These are phyloP conservation scores for Xiphophorus birchmanni DNA, from an alignment of 2,797 vertebrate genomes.

Conservation along the genomic window DNA sequence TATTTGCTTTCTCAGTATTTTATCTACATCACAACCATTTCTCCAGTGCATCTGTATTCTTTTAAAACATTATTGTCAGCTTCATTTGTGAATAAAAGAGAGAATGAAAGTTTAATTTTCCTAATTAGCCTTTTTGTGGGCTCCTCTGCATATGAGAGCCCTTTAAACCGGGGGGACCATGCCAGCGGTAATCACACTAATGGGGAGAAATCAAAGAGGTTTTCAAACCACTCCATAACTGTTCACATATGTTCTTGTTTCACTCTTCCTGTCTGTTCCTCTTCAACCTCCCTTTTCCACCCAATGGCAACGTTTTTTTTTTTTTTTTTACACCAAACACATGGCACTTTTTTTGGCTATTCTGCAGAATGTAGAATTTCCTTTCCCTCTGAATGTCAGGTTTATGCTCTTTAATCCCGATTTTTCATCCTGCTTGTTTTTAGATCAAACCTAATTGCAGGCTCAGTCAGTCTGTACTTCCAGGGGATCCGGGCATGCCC, in stretches of 20 bases:
- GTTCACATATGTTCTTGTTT: slow-evolving; percentile 68
- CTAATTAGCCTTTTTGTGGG: slow-evolving; percentile 56
- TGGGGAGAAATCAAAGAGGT: slow-evolving; percentile 70
- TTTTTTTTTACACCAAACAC: slow-evolving; percentile 16
- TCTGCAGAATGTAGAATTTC: slow-evolving; percentile 30
- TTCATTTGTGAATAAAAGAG: slow-evolving; percentile 55
- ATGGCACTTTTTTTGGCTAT: slow-evolving; percentile 30
- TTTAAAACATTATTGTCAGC: slow-evolving; percentile 48
- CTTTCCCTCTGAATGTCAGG: slow-evolving; percentile 15
- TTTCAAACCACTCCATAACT: slow-evolving; percentile 59
- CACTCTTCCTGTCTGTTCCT: slow-evolving; percentile 46
- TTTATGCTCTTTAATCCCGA: not conserved
- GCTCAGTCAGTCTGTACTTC: slow-evolving; percentile 45
- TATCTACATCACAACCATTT: slow-evolving; percentile 36
- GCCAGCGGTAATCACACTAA: slow-evolving; percentile 71
- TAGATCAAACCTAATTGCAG: slow-evolving; percentile 19
- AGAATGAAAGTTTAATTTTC: slow-evolving; percentile 65
- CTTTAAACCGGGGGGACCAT: slow-evolving; percentile 44
- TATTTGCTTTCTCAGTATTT: slow-evolving; percentile 21
- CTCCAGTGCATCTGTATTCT: slow-evolving; percentile 51
- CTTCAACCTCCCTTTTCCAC: slow-evolving; percentile 20
- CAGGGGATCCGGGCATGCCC: slow-evolving; percentile 51
- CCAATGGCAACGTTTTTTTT: slow-evolving; percentile 37
- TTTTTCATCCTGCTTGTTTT: slow-evolving; percentile 41
- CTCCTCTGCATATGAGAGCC: slow-evolving; percentile 46